Base-by-base conservation (phyloP, 2,888 invertebrate genomes). In the Caenorhabditis panamensis region DNA sequence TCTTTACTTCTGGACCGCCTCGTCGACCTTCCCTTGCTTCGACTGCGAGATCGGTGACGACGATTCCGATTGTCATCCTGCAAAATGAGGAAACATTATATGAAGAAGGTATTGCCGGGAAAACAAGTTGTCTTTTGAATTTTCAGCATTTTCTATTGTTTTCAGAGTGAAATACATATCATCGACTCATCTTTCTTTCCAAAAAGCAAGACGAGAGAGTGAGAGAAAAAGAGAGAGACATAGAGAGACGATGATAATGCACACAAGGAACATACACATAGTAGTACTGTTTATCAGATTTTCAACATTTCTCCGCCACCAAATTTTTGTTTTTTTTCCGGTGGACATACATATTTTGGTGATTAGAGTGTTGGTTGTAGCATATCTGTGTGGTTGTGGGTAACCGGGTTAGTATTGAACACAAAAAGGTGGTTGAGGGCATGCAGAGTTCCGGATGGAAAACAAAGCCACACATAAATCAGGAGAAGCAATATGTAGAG, bases 181-280 rank as follows among this genome's bases (percentile, higher is more conserved):
- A 61, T 69, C 44, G 36, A 51, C 13, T 18, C 18, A 11, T 47
- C 47, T 47, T 47, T 47, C 47, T 59, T 69, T 56, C 51, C 16
- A 37, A 59, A 51, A 41, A 51, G 44, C 24, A 41, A 41, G 69
- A 61, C 69, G 47, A 59, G 59, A n/a, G n/a, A 61, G 59, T 36
- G 59, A 37, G 64, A 69, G 59, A 59, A 49, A 47, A 49, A 64
- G 64, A 58, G 58, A 36, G 64, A 64, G 64, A 58, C 44, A 68
- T 62, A 63, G 63, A 69, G 51, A 69, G 20, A 61, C 51, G 59
- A 77, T 68, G 53, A 69, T 56, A 69, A 56, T 69, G 68, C 44
- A 69, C 76, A 77, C 76, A 18, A 69, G 41, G 64, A 66, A 75
- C 73, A 75, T 75, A 64, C 64, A 75, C 71, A 71, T 71, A 71